Evolutionary conservation across 2,113 vertebrate genomes (phyloP).

Genomic region (Colistium nudipinnis): DNA sequence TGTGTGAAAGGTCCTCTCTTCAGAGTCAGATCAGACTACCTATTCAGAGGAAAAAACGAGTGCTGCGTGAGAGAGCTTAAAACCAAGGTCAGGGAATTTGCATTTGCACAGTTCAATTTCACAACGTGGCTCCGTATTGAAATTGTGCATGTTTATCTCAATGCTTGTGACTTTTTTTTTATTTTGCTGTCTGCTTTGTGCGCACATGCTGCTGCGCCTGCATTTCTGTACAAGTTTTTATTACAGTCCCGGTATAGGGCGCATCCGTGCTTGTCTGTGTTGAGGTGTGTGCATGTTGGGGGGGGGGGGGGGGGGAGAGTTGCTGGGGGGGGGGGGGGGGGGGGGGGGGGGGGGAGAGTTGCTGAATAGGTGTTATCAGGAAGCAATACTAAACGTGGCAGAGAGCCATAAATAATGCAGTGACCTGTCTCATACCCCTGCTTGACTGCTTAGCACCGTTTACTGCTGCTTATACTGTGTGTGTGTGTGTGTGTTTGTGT

Average conservation of each 20-base stretch:
- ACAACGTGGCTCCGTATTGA: constrained; percentile 7
- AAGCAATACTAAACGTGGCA: constrained; percentile 67
- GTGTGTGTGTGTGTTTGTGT: constrained; percentile 20
- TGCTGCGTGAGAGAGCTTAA: constrained; percentile 31
- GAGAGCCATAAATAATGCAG: constrained; percentile 77
- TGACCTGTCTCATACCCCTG: constrained; percentile 68
- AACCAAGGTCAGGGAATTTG: constrained; percentile 64
- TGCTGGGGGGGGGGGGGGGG: constrained; percentile 64
- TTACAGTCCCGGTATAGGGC: constrained; percentile 10
- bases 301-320: constrained; percentile 54
- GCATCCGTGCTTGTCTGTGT: constrained; percentile 26
- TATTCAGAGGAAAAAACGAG: constrained; percentile 16
- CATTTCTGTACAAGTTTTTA: constrained; percentile 5
- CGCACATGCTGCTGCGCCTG: constrained; percentile 9
- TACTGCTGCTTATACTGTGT: constrained; percentile 61
- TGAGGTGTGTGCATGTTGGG: constrained; percentile 28
- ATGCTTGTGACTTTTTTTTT: background rate
- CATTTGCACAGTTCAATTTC: constrained; percentile 53
- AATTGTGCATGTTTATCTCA: background rate
- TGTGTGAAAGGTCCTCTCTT: constrained; percentile 45
- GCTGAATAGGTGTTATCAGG: constrained; percentile 75
- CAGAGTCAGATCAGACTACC: constrained; percentile 37
- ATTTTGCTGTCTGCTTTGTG: constrained; percentile 1
- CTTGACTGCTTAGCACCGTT: constrained; percentile 75
- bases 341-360: constrained; percentile 52